Evolutionary conservation across 2,888 invertebrate genomes (phyloP).

Genomic region (Exephanes ischioxanthus): DNA sequence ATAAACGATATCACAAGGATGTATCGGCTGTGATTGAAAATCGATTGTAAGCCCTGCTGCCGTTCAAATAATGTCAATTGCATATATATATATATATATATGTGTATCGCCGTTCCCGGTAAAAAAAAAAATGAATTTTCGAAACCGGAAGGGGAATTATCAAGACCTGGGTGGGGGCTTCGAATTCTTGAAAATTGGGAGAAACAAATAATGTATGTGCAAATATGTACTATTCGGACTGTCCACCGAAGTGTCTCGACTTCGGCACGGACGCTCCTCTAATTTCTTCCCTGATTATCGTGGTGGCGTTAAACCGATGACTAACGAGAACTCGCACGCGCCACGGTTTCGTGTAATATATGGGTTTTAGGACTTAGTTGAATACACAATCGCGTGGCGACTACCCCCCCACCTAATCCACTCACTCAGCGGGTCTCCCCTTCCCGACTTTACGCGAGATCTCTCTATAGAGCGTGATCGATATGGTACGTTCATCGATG

Average conservation of each 20-base stretch:
- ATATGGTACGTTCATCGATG: neutral
- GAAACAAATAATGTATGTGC: neutral
- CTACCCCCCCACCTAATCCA: neutral
- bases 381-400: conserved; percentile 1
- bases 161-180: too few relatives aligned
- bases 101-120: neutral
- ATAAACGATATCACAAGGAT: neutral
- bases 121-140: neutral
- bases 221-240: neutral
- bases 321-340: conserved; percentile 62
- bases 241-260: neutral
- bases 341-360: neutral
- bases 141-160: too few relatives aligned
- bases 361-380: conserved; percentile 5
- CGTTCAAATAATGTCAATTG: neutral
- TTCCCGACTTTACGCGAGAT: neutral
- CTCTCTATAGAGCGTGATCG: neutral
- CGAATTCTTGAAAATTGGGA: neutral
- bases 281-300: conserved; percentile 53
- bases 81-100: neutral
- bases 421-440: neutral
- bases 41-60: neutral
- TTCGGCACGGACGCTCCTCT: conserved; percentile 31
- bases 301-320: conserved; percentile 41
- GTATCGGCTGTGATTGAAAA: neutral